Percentiles rank a stretch among this genome's conserved stretches.
Conservation (phyloP, 1,140 invertebrate genomes). For the Araneus ventricosus region DNA sequence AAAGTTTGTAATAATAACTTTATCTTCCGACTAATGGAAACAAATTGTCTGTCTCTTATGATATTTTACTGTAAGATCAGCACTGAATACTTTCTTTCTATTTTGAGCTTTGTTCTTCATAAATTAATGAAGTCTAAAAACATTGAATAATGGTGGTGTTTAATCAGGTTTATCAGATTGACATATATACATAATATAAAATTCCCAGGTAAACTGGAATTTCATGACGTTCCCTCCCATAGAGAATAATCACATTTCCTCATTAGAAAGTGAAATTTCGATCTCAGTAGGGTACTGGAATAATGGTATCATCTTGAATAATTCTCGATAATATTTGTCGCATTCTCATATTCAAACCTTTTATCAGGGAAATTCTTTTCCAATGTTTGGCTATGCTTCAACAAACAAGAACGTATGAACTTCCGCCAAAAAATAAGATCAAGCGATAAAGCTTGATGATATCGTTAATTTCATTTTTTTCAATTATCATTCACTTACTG, state of each 20-base stretch:
- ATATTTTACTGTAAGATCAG: no score
- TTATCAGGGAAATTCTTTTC: not conserved
- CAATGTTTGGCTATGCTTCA: not conserved
- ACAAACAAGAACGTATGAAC: not conserved
- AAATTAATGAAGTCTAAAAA: no score
- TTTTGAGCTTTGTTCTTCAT: no score
- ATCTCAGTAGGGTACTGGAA: not conserved
- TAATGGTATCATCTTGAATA: not conserved
- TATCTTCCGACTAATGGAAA: no score
- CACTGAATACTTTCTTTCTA: no score
- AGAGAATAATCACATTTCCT: not conserved
- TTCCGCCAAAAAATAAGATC: not conserved
- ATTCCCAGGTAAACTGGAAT: no score
- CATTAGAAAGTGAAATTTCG: not conserved
- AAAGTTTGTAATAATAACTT: no score
- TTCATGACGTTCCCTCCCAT: no score
- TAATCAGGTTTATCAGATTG: no score
- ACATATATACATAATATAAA: no score
- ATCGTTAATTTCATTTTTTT: not conserved
- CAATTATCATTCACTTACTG: slow-evolving; percentile 15
- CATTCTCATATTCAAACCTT: not conserved
- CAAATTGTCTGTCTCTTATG: no score
- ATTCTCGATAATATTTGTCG: not conserved
- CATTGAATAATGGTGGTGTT: no score
- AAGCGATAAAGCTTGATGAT: not conserved